Evolutionary conservation across 1,140 invertebrate genomes (phyloP).

Genomic region (Monomorium pharaonis): DNA sequence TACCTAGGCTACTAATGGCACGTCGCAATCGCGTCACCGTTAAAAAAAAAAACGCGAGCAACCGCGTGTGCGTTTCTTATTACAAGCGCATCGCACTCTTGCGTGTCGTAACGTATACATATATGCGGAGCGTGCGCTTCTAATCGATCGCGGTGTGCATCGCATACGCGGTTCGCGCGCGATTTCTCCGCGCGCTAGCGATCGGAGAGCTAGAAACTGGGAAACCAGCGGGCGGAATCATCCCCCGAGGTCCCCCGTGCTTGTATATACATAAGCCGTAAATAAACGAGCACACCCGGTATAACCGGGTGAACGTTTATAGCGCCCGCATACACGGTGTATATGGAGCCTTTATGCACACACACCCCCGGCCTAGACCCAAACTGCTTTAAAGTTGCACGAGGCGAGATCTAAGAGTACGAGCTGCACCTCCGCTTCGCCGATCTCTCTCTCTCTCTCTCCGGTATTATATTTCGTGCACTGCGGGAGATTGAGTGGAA

Average conservation of each 20-base stretch:
- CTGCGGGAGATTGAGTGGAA: not conserved
- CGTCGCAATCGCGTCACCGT: not conserved
- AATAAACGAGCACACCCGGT: constrained; percentile 72
- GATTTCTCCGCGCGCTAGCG: too few species aligned
- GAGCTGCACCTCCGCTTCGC: constrained; percentile 12
- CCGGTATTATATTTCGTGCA: constrained; percentile 34
- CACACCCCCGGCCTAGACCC: constrained; percentile 60
- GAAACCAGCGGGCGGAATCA: not conserved
- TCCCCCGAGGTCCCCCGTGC: not conserved
- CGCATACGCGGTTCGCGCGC: too few species aligned
- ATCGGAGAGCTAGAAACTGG: constrained; percentile 62
- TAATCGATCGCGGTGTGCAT: constrained; percentile 14
- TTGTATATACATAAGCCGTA: constrained; percentile 61
- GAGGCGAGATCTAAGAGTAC: constrained; percentile 63
- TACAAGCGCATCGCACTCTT: not conserved
- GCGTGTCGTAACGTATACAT: not conserved
- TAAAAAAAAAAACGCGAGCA: not conserved
- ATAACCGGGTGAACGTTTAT: constrained; percentile 73
- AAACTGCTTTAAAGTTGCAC: constrained; percentile 75
- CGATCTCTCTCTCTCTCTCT: constrained; percentile 35
- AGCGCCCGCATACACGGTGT: constrained; percentile 67
- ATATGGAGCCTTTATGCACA: constrained; percentile 60
- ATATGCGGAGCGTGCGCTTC: not conserved
- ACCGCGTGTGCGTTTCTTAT: not conserved
- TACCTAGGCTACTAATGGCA: not conserved